Percentiles rank a stretch among this genome's conserved stretches.
These are phyloP conservation scores for Anser brachyrhynchus DNA, from an alignment of 2,113 vertebrate genomes.

Conservation along the genomic window DNA sequence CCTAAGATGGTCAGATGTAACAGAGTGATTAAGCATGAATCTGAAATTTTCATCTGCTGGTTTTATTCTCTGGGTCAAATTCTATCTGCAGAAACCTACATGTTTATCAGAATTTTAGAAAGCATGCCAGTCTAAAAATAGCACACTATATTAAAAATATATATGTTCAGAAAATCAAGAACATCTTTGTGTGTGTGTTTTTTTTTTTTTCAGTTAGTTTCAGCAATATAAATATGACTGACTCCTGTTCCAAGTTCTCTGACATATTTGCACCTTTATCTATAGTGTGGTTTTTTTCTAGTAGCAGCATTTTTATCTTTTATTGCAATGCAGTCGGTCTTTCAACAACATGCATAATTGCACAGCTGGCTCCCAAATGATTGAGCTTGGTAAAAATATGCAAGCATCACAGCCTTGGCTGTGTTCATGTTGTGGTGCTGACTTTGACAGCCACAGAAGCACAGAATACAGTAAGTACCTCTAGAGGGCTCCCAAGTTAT, in stretches of 20 bases:
- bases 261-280: background rate
- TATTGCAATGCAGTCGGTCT: background rate
- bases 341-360: background rate
- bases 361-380: background rate
- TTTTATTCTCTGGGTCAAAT: background rate
- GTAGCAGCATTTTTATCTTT: background rate
- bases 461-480: background rate
- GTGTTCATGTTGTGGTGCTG: background rate
- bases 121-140: background rate
- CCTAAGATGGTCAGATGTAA: background rate
- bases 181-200: background rate
- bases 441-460: background rate
- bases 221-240: background rate
- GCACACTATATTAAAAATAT: accelerated
- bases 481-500: background rate
- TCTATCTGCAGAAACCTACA: background rate
- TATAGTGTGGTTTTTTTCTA: background rate
- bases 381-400: background rate
- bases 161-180: background rate
- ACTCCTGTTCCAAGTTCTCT: background rate
- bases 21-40: background rate
- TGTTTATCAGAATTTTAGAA: background rate
- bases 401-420: background rate
- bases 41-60: background rate
- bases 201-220: background rate